Conservation (phyloP, 1,140 invertebrate species). For the Drosophila nannoptera region DNA sequence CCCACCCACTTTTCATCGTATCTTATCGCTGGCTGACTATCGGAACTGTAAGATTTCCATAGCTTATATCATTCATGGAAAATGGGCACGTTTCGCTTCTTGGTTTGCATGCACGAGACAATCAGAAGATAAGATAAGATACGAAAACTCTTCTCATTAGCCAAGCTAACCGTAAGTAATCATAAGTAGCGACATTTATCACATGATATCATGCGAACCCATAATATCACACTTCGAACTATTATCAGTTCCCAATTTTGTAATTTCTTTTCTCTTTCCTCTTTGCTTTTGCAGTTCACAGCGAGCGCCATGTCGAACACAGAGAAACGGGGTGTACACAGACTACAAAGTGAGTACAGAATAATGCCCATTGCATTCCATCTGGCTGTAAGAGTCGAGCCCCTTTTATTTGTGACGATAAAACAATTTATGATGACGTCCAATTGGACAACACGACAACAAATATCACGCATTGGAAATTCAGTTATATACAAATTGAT, state of each 20-base stretch:
- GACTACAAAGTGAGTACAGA: constrained; percentile 67
- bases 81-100: constrained; percentile 23
- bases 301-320: constrained; percentile 62
- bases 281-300: constrained; percentile 45
- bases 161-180: constrained; percentile 12
- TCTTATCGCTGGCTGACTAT: constrained; percentile 20
- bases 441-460: constrained; percentile 6
- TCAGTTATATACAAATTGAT: constrained; percentile 58
- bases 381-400: constrained; percentile 44
- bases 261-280: constrained; percentile 24
- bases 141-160: constrained; percentile 14
- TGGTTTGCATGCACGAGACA: constrained; percentile 24
- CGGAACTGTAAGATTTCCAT: not conserved
- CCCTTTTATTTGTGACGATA: constrained; percentile 34
- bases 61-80: constrained; percentile 8
- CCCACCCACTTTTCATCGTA: constrained; percentile 4
- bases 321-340: constrained; percentile 61
- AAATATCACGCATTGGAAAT: constrained; percentile 23
- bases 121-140: constrained; percentile 26
- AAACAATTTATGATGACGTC: not conserved
- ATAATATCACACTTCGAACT: not conserved
- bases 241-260: constrained; percentile 36
- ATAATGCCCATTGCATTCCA: not conserved
- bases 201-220: constrained; percentile 15
- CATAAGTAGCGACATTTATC: constrained; percentile 11